Evolutionary conservation across 2,888 invertebrate species (phyloP).

Genomic region (Pecten maximus): DNA sequence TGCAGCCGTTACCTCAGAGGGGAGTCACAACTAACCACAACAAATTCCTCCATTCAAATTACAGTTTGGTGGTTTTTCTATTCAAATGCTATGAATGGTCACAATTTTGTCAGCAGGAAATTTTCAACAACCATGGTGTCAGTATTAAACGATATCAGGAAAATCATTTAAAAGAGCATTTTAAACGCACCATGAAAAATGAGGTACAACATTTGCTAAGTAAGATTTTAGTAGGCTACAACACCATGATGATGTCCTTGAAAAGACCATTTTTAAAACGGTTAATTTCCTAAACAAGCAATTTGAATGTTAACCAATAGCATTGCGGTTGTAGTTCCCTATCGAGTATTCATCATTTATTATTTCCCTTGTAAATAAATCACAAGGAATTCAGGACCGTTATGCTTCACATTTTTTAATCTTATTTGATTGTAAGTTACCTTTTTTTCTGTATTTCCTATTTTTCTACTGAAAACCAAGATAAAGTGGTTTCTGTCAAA

Average conservation of each 20-base stretch:
- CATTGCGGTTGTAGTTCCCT: neutral
- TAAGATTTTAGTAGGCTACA: neutral
- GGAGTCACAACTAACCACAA: neutral
- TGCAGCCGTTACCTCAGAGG: neutral
- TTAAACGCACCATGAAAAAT: neutral
- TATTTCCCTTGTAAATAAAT: slow-evolving; percentile 13
- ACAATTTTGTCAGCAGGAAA: slow-evolving; percentile 25
- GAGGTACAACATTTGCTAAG: neutral
- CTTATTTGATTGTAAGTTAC: neutral
- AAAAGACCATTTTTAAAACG: neutral
- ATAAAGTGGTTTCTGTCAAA: neutral
- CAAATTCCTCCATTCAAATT: slow-evolving; percentile 23
- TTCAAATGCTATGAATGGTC: slow-evolving; percentile 3
- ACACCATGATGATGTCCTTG: neutral
- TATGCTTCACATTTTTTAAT: neutral
- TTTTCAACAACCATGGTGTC: neutral
- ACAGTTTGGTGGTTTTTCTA: neutral
- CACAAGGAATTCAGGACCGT: neutral
- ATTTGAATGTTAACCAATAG: slow-evolving; percentile 30
- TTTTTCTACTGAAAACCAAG: neutral
- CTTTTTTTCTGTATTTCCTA: neutral
- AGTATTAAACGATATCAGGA: neutral
- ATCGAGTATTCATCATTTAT: neutral
- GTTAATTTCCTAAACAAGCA: neutral
- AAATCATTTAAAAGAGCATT: slow-evolving; percentile 18